phyloP scores from a whole-genome alignment of 2,797 vertebrate genomes.

The Acanthornis magna region DNA sequence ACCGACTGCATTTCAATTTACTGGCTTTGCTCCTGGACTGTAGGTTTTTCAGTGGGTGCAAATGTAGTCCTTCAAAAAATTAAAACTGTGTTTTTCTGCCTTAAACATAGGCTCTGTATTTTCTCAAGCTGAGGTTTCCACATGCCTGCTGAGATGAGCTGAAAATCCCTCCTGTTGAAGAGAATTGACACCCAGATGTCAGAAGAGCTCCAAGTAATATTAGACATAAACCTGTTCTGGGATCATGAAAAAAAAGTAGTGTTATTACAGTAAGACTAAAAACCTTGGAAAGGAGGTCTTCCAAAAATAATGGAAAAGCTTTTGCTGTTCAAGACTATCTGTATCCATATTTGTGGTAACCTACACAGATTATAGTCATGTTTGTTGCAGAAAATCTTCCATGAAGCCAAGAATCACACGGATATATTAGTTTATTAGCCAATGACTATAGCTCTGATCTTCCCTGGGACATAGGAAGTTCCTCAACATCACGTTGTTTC shows the following conservation, averaged over 20 bases:
- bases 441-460: neutral
- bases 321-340: neutral
- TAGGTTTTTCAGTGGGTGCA: neutral
- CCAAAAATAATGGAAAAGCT: neutral
- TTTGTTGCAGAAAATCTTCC: neutral
- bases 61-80: neutral
- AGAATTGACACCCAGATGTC: neutral
- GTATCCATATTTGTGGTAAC: neutral
- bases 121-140: neutral
- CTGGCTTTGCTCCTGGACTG: neutral
- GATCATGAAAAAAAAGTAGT: neutral
- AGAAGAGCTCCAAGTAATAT: neutral
- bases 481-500: neutral
- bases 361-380: fast-evolving
- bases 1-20: neutral
- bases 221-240: neutral
- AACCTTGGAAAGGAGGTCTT: neutral
- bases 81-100: neutral
- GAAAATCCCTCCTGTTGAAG: neutral
- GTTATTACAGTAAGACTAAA: neutral
- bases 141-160: neutral
- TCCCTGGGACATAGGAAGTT: neutral
- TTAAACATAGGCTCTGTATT: neutral
- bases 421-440: neutral
- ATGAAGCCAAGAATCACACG: neutral